These are phyloP conservation scores for Eublepharis macularius DNA, from an alignment of 2,113 vertebrate genomes.

Conservation along the genomic window DNA sequence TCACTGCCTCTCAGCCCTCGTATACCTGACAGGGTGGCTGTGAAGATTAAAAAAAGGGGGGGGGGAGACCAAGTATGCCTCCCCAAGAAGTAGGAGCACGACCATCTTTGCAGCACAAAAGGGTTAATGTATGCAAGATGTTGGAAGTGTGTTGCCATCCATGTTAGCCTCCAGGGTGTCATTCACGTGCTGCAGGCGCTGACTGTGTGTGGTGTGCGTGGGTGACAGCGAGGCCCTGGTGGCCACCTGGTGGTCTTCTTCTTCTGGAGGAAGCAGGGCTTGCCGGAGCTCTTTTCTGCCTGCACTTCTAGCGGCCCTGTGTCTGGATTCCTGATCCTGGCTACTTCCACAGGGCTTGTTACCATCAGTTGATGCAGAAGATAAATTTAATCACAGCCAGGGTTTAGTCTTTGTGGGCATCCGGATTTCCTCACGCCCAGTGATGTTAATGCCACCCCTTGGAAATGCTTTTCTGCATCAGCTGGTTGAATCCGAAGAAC, in stretches of 20 bases:
- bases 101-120: not conserved
- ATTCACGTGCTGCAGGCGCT: not conserved
- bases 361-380: not conserved
- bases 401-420: not conserved
- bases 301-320: not conserved
- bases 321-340: not conserved
- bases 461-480: not conserved
- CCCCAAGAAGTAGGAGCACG: not conserved
- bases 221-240: not conserved
- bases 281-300: not conserved
- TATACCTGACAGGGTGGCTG: no score
- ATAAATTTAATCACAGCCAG: not conserved
- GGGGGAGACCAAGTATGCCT: no score
- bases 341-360: not conserved
- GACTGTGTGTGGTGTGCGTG: not conserved
- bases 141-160: not conserved
- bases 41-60: no score
- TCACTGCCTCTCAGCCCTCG: no score
- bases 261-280: not conserved
- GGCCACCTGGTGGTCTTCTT: not conserved
- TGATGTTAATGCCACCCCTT: not conserved
- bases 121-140: not conserved
- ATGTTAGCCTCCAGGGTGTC: not conserved
- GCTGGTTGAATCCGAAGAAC: no score
- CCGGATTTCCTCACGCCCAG: not conserved